Evolutionary conservation across 1,140 invertebrate genomes (phyloP), one percentile per base, ranked within the genome.

Genomic region (Drosophila simulans): DNA sequence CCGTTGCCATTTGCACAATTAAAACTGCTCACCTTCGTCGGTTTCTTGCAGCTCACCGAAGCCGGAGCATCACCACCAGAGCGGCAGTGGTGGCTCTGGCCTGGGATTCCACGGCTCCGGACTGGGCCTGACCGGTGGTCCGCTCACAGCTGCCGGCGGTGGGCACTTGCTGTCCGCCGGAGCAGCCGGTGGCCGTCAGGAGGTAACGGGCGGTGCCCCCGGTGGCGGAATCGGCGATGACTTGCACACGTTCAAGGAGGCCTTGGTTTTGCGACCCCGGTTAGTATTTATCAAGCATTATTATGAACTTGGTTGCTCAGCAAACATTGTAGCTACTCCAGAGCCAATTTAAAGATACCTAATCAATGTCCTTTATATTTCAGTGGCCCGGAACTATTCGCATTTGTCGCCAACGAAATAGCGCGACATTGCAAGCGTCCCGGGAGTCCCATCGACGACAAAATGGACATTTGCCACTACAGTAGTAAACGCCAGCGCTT

Each of bases 321-420:
- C 7, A 7, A 27, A 1, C 1, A 27, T 7, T 27, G 1, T 1
- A 27, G 5, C 7, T 27, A 27, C 1, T 27, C 5, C 1, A 8
- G 5, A 17, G 39, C 0, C 22, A 8, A 3, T 12, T 8, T 15
- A 11, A 5, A 13, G 22, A 3, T 1, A 48, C 5, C 11, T 53
- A 17, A 39, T 25, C 17, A 15, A 12, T 20, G 0, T 54, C 7
- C 11, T 20, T 4, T 45, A 70, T 65, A 76, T 80, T 80, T 51
- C 22, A 91, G 92, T 8, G 88, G 93, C 17, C 93, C 95, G 34
- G 96, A 97, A 90, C 92, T 97, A 62, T 96, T 95, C 92, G 94
- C 95, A 73, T 96, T 97, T 92, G 96, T 97, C 90, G 94, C 94
- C 78, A 95, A 95, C 79, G 96, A 97, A 93, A 95, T 96, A 86